Base-by-base conservation (phyloP, 2,888 invertebrate species). In the Chloromyia formosa region DNA sequence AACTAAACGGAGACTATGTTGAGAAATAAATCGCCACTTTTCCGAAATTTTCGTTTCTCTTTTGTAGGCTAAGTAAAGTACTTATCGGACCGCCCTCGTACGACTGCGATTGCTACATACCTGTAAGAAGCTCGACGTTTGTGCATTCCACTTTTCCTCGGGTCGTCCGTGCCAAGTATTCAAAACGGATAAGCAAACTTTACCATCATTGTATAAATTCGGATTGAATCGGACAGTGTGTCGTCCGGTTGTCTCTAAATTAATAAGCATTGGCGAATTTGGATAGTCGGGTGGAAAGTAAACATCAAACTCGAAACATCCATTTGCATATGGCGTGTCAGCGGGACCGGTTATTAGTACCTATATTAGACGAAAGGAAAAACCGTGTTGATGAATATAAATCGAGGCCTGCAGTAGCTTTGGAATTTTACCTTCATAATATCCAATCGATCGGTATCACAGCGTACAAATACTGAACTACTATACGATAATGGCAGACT, bases 101-200 rank as follows among this genome's bases (percentile, higher is more conserved):
- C n/a, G n/a, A n/a, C n/a, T n/a, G n/a, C n/a, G n/a, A n/a, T n/a
- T n/a, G n/a, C n/a, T 2, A 73, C 75, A 76, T 77, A 89, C 90
- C 88, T 94, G 93, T 77, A 97, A 88, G 83, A 97, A 96, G 84
- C 95, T 96, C 60, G 96, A 96, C 0, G 96, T 97, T 84, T 96
- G 95, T 77, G 96, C 93, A 86, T 96, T 97, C 97, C 97, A 97
- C 85, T 96, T 96, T 86, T 97, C 97, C 86, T 97, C 97, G 23
- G 97, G 97, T 73, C 96, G 88, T 7, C 97, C 97, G 85, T 97
- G 96, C 97, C 97, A 97, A 1, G 97, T 97, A 86, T 97, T 97
- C 78, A 97, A 88, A 78, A 97, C 95, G 79, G 96, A 96, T 82
- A 97, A 91, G 85, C 97, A 97, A 76, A 94, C 94, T 88, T 97